Evolutionary conservation across 2,113 vertebrate genomes (phyloP).

Genomic region (Columbina picui): DNA sequence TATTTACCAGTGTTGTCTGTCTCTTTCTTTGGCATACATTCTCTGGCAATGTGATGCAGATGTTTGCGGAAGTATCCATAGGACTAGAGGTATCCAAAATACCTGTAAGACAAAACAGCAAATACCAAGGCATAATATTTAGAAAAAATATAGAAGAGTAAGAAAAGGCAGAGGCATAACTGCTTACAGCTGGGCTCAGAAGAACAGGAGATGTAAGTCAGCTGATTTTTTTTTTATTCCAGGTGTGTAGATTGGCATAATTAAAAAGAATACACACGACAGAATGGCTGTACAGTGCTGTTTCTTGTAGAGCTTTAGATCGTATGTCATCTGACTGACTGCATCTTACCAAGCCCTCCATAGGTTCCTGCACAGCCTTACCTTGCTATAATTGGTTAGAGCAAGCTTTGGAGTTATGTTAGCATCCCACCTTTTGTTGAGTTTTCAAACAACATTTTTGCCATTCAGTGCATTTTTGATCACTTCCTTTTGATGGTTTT

Average conservation of each 20-base stretch:
- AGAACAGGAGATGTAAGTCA: background rate
- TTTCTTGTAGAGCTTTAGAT: background rate
- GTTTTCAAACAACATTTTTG: background rate
- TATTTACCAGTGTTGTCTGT: background rate
- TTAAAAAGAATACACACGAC: background rate
- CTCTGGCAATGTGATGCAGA: fast-evolving
- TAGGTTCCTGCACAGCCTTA: background rate
- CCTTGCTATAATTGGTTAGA: background rate
- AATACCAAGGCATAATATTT: background rate
- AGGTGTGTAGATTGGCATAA: background rate
- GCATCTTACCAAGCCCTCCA: background rate
- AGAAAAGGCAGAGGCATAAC: background rate
- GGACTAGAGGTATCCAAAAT: background rate
- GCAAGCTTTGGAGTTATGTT: background rate
- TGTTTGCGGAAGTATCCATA: background rate
- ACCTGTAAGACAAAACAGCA: background rate
- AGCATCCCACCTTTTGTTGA: background rate
- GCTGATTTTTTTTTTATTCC: background rate
- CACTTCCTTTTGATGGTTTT: background rate
- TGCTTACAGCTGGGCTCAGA: background rate
- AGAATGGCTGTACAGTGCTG: background rate
- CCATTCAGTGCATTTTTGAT: background rate
- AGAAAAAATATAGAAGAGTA: background rate
- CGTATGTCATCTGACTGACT: background rate
- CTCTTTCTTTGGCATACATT: background rate